phyloP scores from a whole-genome alignment of 2,888 invertebrate genomes.

The Sarcophaga subvicina region DNA sequence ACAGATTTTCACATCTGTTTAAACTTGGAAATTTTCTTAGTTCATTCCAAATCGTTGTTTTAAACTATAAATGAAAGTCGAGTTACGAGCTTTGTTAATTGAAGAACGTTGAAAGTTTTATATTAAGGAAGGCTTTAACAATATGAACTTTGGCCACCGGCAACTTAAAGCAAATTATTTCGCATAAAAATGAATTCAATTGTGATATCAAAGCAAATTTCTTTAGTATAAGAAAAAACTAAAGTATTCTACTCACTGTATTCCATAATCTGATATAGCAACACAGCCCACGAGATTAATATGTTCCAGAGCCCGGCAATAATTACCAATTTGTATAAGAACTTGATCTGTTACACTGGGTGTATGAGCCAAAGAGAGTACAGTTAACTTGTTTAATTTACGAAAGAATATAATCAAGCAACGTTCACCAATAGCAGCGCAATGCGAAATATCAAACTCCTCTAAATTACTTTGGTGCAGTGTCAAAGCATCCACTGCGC shows the following conservation, averaged over 20 bases:
- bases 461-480: constrained; percentile 85
- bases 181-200: too few species aligned
- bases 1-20: too few species aligned
- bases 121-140: too few species aligned
- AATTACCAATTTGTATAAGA: constrained; percentile 84
- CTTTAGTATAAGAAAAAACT: too few species aligned
- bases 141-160: too few species aligned
- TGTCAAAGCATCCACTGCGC: constrained; percentile 85
- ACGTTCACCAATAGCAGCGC: constrained; percentile 83
- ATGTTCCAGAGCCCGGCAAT: constrained; percentile 83
- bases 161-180: too few species aligned
- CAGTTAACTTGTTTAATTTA: constrained; percentile 83
- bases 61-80: too few species aligned
- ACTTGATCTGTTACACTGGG: constrained; percentile 85
- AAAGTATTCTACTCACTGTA: constrained; percentile 83
- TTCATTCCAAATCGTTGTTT: too few species aligned
- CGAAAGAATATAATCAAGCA: constrained; percentile 84
- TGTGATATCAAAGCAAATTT: too few species aligned
- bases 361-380: constrained; percentile 85
- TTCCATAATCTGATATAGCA: constrained; percentile 86
- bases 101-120: too few species aligned
- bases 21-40: too few species aligned
- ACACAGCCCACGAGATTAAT: constrained; percentile 86
- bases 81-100: too few species aligned
- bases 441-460: constrained; percentile 85